Evolutionary conservation across 1,140 invertebrate genomes (phyloP).

Genomic region (Aricia agestis): DNA sequence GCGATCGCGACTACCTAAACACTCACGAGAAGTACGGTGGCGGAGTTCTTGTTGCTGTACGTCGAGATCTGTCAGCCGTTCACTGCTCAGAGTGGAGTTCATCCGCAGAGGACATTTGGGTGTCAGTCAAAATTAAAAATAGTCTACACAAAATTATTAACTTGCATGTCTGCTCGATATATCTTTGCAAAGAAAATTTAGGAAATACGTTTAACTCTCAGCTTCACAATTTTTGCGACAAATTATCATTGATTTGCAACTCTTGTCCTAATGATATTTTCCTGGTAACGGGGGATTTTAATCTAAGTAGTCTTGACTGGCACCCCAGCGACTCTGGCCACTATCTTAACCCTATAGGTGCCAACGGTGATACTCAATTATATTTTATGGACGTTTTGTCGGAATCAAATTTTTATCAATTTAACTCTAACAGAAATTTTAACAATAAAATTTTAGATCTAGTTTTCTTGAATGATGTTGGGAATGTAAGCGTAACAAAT

Average conservation of each 20-base stretch:
- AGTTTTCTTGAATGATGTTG: background rate
- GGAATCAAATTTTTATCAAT: background rate
- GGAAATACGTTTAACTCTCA: constrained; percentile 23
- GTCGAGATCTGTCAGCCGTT: constrained; percentile 10
- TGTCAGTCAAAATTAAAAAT: constrained; percentile 19
- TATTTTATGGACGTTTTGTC: background rate
- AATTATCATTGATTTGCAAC: constrained; percentile 6
- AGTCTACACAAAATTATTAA: constrained; percentile 6
- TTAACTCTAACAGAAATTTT: constrained; percentile 2
- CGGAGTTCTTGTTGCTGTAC: constrained; percentile 27
- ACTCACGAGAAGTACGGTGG: constrained; percentile 12
- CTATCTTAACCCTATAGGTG: background rate
- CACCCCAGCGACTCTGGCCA: background rate
- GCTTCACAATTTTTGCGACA: constrained; percentile 24
- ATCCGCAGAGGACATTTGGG: constrained; percentile 30
- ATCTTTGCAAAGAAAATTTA: constrained; percentile 27
- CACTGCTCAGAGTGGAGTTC: constrained; percentile 24
- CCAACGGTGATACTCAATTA: background rate
- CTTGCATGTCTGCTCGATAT: constrained; percentile 27
- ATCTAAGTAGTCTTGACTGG: constrained; percentile 14
- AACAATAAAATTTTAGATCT: background rate
- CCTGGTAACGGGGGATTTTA: constrained; percentile 19
- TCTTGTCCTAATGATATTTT: constrained; percentile 19
- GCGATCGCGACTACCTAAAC: background rate
- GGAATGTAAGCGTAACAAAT: background rate